Percentiles rank a stretch among this genome's conserved stretches.
Conservation (phyloP, 2,797 vertebrate genomes). For the Crocodylus rhombifer region DNA sequence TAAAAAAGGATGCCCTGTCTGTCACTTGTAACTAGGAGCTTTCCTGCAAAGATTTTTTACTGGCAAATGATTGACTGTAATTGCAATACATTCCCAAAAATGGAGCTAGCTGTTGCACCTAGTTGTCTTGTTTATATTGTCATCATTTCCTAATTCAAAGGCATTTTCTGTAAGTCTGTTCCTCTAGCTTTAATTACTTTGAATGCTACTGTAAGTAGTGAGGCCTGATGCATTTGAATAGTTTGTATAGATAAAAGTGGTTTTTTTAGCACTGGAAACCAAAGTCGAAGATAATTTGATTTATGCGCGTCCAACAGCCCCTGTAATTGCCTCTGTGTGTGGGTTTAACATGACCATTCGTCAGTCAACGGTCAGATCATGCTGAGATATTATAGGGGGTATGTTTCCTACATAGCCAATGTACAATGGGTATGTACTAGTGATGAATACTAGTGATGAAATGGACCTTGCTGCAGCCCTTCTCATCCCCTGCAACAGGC, state of each 20-base stretch:
- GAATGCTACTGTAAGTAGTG: not conserved
- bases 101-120: not conserved
- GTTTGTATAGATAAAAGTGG: not conserved
- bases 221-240: not conserved
- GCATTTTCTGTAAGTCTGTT: not conserved
- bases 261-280: not conserved
- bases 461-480: not conserved
- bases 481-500: not conserved
- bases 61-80: not conserved
- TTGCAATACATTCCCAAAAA: not conserved
- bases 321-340: not conserved
- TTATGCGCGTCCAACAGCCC: not conserved
- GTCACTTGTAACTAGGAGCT: not conserved
- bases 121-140: not conserved
- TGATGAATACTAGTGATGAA: not conserved
- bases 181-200: not conserved
- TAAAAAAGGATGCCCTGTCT: not conserved
- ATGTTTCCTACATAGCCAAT: not conserved
- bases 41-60: not conserved
- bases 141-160: not conserved
- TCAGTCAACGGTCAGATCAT: not conserved
- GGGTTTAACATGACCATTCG: not conserved
- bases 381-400: not conserved
- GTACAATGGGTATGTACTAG: not conserved
- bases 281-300: not conserved